Percentiles rank a stretch among this genome's conserved stretches.
Evolutionary conservation across 2,113 vertebrate species (phyloP).

Genomic region (Dunckerocampus dactyliophorus): DNA sequence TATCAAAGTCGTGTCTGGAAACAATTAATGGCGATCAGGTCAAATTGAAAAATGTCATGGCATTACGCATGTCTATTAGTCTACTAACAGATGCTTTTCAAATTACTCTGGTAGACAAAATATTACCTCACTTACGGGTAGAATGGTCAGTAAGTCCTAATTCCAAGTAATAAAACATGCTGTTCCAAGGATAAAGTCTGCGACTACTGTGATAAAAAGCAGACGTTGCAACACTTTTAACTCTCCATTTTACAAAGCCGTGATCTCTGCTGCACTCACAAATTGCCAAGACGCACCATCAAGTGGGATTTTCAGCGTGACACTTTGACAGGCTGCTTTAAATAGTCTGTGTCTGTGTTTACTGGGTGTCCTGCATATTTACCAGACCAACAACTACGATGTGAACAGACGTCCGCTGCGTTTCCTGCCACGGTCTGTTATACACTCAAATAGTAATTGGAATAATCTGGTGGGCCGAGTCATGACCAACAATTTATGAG

Average conservation of each 20-base stretch:
- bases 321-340: constrained; percentile 39
- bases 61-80: not conserved
- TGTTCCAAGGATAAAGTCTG: constrained; percentile 37
- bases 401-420: constrained; percentile 38
- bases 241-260: constrained; percentile 21
- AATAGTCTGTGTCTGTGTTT: constrained; percentile 44
- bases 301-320: constrained; percentile 25
- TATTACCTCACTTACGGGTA: constrained; percentile 17
- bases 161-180: constrained; percentile 19
- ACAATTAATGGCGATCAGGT: too few relatives aligned
- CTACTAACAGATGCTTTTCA: constrained; percentile 21
- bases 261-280: constrained; percentile 1
- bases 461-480: constrained; percentile 17
- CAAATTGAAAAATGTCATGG: too few relatives aligned
- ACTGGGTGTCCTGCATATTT: constrained; percentile 32
- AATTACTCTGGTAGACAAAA: constrained; percentile 8
- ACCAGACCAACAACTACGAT: constrained; percentile 23
- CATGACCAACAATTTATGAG: constrained; percentile 13
- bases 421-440: constrained; percentile 29
- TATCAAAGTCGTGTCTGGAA: too few relatives aligned
- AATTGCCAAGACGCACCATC: constrained; percentile 24
- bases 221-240: constrained; percentile 27
- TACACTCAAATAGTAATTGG: constrained; percentile 25
- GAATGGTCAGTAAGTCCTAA: constrained; percentile 19
- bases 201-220: constrained; percentile 41